Percentiles rank a stretch among this genome's conserved stretches.
phyloP scores from a whole-genome alignment of 1,140 invertebrate genomes.

The Palaemon carinicauda region DNA sequence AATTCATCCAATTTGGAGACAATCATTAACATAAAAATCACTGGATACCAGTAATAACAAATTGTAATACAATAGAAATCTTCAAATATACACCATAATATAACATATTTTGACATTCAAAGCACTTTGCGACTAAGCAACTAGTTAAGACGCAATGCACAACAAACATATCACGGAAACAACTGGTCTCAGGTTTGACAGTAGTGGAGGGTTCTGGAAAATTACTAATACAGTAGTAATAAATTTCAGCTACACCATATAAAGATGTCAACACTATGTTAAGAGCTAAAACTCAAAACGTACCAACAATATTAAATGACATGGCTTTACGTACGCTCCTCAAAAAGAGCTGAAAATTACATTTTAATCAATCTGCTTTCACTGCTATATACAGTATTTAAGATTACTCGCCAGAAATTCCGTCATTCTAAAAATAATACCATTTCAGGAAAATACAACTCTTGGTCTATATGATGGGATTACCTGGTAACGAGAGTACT shows the following conservation, averaged over 20 bases:
- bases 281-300: not conserved
- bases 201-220: slow-evolving; percentile 4
- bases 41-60: slow-evolving; percentile 52
- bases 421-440: too few species aligned
- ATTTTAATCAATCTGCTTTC: too few species aligned
- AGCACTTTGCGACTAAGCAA: not conserved
- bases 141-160: not conserved
- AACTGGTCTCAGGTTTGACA: slow-evolving; percentile 5
- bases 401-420: too few species aligned
- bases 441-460: too few species aligned
- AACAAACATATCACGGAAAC: slow-evolving; percentile 36
- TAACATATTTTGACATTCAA: slow-evolving; percentile 21
- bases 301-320: not conserved
- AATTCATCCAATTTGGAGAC: slow-evolving; percentile 28
- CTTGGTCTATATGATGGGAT: too few species aligned
- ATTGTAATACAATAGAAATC: slow-evolving; percentile 6
- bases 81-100: slow-evolving; percentile 28
- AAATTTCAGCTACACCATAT: not conserved
- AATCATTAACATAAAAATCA: slow-evolving; percentile 14
- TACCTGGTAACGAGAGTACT: too few species aligned
- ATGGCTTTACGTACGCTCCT: too few species aligned
- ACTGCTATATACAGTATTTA: too few species aligned
- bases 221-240: not conserved
- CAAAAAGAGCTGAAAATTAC: too few species aligned
- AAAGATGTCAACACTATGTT: not conserved